Conservation (phyloP, 2,797 vertebrate species). For the Coccyzus lansbergi region DNA sequence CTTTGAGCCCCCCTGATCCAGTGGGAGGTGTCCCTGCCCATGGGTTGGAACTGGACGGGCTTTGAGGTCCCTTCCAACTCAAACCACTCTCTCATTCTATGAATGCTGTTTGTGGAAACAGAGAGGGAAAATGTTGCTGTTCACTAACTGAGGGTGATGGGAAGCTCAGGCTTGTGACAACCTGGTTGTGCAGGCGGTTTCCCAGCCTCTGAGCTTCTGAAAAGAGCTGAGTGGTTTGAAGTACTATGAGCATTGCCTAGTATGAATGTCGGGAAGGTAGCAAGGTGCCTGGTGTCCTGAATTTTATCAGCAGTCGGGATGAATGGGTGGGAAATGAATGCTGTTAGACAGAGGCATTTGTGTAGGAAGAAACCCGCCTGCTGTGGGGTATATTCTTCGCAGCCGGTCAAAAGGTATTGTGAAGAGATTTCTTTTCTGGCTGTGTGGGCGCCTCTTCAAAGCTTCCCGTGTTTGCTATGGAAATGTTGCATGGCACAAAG, state of each 20-base stretch:
- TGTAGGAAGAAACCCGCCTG: neutral
- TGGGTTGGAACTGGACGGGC: too few species aligned
- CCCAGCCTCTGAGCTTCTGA: neutral
- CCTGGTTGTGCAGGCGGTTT: neutral
- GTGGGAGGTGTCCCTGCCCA: too few species aligned
- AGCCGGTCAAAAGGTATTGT: neutral
- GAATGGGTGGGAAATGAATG: neutral
- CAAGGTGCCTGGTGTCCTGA: neutral
- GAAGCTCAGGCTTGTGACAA: neutral
- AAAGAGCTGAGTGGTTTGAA: neutral
- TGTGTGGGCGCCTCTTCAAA: neutral
- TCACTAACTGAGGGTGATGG: fast-evolving
- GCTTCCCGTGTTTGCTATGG: neutral
- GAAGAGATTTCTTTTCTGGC: neutral
- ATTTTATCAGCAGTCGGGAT: neutral
- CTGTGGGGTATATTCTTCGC: neutral
- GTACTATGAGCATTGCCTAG: neutral
- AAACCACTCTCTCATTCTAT: too few species aligned
- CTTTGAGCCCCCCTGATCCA: too few species aligned
- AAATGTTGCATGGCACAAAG: neutral
- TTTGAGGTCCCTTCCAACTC: too few species aligned
- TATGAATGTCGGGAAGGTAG: neutral
- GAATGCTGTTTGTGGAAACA: neutral
- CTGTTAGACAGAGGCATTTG: neutral
- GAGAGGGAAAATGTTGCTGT: neutral